These are phyloP conservation scores for Pogoniulus pusillus DNA, from an alignment of 2,797 vertebrate species.

Conservation along the genomic window DNA sequence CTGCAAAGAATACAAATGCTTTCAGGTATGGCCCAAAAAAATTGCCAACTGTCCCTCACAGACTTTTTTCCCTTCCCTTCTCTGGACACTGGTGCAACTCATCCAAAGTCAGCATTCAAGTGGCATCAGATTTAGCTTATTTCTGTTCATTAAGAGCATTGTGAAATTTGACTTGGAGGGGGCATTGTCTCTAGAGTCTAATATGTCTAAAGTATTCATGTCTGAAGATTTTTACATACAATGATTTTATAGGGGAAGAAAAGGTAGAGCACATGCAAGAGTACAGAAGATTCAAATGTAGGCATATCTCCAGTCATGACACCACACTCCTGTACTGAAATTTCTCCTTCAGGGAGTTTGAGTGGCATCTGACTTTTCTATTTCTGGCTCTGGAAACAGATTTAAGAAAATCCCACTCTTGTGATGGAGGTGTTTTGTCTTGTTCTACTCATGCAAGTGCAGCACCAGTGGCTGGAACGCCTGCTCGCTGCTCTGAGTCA, in stretches of 20 bases:
- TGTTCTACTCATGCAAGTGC: neutral
- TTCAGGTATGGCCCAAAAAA: constrained; percentile 32
- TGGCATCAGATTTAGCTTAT: neutral
- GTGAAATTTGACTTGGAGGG: neutral
- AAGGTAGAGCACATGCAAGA: neutral
- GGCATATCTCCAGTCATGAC: neutral
- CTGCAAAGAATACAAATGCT: constrained; percentile 15
- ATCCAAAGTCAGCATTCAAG: constrained; percentile 4
- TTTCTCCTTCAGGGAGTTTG: neutral
- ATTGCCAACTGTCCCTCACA: constrained; percentile 2
- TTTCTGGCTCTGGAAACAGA: constrained; percentile 2
- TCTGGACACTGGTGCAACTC: neutral
- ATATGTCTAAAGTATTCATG: neutral
- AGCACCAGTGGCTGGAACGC: neutral
- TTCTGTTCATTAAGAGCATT: neutral
- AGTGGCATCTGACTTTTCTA: constrained; percentile 20
- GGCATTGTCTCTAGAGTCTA: neutral
- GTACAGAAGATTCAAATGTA: neutral
- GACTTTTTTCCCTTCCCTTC: neutral
- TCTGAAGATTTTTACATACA: neutral
- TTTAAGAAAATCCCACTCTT: neutral
- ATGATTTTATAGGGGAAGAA: neutral
- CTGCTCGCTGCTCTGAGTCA: neutral
- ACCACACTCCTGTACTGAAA: neutral
- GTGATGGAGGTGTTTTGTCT: constrained; percentile 16